Evolutionary conservation across 2,797 vertebrate genomes (phyloP), one percentile per base, ranked within the genome.

Genomic region (Danio kyathit): DNA sequence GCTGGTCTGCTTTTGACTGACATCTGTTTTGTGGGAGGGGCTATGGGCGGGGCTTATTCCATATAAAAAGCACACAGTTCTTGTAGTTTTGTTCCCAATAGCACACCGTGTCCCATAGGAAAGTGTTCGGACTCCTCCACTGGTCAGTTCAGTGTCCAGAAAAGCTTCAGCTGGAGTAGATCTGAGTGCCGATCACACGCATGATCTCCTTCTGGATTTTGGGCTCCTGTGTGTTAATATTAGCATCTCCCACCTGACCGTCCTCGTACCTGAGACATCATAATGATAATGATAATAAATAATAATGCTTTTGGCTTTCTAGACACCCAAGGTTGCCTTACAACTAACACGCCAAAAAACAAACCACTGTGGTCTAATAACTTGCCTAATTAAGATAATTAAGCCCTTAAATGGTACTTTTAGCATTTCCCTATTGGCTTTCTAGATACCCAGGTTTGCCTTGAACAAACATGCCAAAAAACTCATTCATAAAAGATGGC

Each of bases 131-230:
- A 48, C 46, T 48, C 46, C 29, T 29, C 29, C 29, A 29, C 3
- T 3, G 29, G 29, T 29, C 29, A 52, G 56, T 41, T 40, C 17
- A 65, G 74, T 57, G 51, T 14, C 29, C 41, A 83, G 73, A 14
- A 19, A 44, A 12, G 17, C 44, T 93, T 98, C 96, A 98, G 94
- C 97, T 97, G 88, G 96, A 98, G 94, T 97, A 98, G 91, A 98
- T 97, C 95, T 99, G 97, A 93, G 97, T 98, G 89, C 98, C 98
- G 52, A 99, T 98, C 93, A 99, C 97, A 84, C 98, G 96, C 97
- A 99, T 99, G 91, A 99, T 99, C 92, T 99, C 98, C 93, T 98
- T 99, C 93, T 99, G 97, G 86, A 99, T 97, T 92, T 99, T 99
- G 86, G 97, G 97, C 94, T 99, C 98, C 96, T 99, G 97, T 94